phyloP scores from a whole-genome alignment of 2,113 vertebrate genomes.

The Cynoglossus semilaevis region DNA sequence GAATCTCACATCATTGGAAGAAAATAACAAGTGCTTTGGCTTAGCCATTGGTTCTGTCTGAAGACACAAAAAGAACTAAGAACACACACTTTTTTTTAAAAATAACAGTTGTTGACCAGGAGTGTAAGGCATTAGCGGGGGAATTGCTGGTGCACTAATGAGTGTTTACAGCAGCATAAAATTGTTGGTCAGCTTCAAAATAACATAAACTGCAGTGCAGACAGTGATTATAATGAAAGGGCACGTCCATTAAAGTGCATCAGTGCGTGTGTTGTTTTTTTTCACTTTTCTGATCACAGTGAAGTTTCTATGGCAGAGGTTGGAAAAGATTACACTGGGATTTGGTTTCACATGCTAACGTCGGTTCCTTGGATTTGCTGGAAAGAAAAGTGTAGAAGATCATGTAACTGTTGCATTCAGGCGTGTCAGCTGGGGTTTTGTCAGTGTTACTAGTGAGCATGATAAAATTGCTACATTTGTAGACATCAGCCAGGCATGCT shows the following conservation, averaged over 20 bases:
- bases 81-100: background rate
- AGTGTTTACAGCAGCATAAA: slow-evolving; percentile 1
- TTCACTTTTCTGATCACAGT: background rate
- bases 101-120: background rate
- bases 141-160: background rate
- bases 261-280: slow-evolving; percentile 5
- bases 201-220: background rate
- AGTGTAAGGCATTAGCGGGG: background rate
- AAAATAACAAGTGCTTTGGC: too few species aligned
- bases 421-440: background rate
- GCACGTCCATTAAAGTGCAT: background rate
- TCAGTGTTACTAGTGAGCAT: background rate
- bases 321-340: background rate
- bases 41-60: background rate
- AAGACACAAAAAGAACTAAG: background rate
- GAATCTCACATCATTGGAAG: slow-evolving; percentile 13
- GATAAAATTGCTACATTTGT: background rate
- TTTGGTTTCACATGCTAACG: background rate
- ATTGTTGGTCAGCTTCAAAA: background rate
- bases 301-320: background rate
- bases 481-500: background rate
- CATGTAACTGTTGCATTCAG: background rate
- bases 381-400: slow-evolving; percentile 1
- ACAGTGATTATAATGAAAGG: background rate
- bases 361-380: slow-evolving; percentile 4